phyloP scores from a whole-genome alignment of 2,888 invertebrate genomes.

The Tholera decimalis region DNA sequence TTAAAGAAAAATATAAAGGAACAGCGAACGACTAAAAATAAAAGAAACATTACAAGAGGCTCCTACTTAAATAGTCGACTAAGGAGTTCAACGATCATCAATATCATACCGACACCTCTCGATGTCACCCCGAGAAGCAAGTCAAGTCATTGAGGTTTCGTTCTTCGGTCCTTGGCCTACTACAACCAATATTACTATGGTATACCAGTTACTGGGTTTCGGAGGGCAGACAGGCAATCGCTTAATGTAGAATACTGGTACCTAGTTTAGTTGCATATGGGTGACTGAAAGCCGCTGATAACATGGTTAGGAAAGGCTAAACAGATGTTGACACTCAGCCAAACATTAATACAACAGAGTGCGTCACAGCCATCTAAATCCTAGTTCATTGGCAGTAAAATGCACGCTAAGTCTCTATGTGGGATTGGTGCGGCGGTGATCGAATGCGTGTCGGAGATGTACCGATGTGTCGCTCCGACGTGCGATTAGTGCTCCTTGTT shows the following conservation, averaged over 20 bases:
- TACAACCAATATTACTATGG: background rate
- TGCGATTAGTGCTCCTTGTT: slow-evolving; percentile 57
- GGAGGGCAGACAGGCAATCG: background rate
- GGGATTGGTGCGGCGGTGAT: slow-evolving; percentile 36
- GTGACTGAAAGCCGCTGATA: background rate
- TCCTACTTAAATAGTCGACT: no score
- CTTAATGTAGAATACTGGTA: background rate
- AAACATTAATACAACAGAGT: background rate
- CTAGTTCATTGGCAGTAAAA: slow-evolving; percentile 40
- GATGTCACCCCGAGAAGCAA: background rate
- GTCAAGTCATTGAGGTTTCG: background rate
- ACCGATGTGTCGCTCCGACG: slow-evolving; percentile 31
- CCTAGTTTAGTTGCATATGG: background rate
- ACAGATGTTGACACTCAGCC: background rate
- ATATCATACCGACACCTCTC: background rate
- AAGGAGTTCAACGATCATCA: no score
- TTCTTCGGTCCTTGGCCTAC: background rate
- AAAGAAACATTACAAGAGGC: no score
- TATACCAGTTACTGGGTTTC: background rate
- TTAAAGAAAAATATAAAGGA: no score
- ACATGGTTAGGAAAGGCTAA: background rate
- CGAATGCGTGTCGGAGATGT: slow-evolving; percentile 31
- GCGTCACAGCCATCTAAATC: slow-evolving; percentile 36
- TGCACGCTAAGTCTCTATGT: slow-evolving; percentile 27
- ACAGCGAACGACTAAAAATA: no score